Base-by-base conservation (phyloP, 2,113 vertebrate genomes). In the Australoheros scitulus region DNA sequence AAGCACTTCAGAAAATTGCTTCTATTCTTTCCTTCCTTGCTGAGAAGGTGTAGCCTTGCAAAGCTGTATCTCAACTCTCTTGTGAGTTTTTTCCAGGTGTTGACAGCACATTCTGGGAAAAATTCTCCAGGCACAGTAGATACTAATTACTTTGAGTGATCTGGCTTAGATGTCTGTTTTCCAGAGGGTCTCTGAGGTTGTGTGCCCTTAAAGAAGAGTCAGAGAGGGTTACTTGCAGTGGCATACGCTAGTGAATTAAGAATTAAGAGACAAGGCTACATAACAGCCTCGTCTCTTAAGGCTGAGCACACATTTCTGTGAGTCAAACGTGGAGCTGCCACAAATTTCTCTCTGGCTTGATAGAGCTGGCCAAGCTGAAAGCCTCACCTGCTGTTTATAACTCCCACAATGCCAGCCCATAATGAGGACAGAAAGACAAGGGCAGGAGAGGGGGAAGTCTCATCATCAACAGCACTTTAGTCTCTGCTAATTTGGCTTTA, bases 91-190 rank as follows among this genome's bases (percentile, higher is more conserved):
- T 68, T 72, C 3, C 10, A 2, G 65, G 41, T 38, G 55, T 83
- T 85, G 74, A 82, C 32, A 41, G 57, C 47, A 72, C 83, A 26
- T 85, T 87, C 80, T 5, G 2, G 14, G 61, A 56, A 79, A 81
- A 24, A 34, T 8, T 17, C 29, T 74, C 32, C 34, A 24, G 22
- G 3, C 34, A 6, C 58, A 32, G 55, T 55, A 47, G 22, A 81
- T 61, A 38, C 50, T 86, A 75, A 88, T 87, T 85, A 76, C 65
- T 70, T 82, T 36, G 38, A 85, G 76, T 77, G 58, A 85, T 89
- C 17, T 63, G 55, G 72, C 57, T 58, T 52, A 11, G 50, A 60
- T 81, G 52, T 80, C 5, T 5, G 13, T 60, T 63, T 64, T 47
- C 29, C 9, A 2, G 9, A 13, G 15, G 20, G 38, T 75, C 56